Evolutionary conservation across 2,888 invertebrate genomes (phyloP), one percentile per base, ranked within the genome.

Genomic region (Zygothrica quintamaculata): DNA sequence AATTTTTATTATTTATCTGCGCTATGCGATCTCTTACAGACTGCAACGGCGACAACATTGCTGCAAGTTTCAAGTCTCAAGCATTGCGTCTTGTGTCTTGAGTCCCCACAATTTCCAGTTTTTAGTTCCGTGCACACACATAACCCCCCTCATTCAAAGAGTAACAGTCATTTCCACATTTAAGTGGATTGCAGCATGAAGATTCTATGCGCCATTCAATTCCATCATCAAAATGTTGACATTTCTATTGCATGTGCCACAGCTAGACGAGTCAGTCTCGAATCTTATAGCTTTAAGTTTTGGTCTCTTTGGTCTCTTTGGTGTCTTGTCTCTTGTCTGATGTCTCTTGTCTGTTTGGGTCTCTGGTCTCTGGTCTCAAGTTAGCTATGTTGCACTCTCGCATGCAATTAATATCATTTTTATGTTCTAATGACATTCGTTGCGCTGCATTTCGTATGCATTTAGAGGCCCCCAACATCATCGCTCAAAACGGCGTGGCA

Each of bases 391-490:
- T 62, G 77, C 75, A 72, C 74, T 81, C 81, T 88, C 78, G 84
- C 66, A 71, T 84, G 82, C 86, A 86, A 88, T 86, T 86, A 88
- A 88, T 85, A 87, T 87, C 74, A 71, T 84, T 88, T 88, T 88
- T 88, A 89, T 88, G 82, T 89, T 79, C 77, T 81, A 89, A 89
- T 88, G 88, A 88, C 89, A 89, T 84, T 87, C 89, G 85, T 74
- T 84, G 82, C 88, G 84, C 88, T 81, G 84, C 86, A 88, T 88
- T 89, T 88, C 65, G 77, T 79, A 76, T 86, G 86, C 79, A 81
- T 87, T 88, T 80, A 81, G 75, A 71, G 65, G 56, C 48, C 56
- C 73, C 65, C 69, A 71, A 65, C 69, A 77, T 73, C 85, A 87
- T 87, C 84, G 77, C 84, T 77, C 78, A 84, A 79, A 85, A 84